Base-by-base conservation (phyloP, 2,888 invertebrate species). In the Ophion ventricosus region DNA sequence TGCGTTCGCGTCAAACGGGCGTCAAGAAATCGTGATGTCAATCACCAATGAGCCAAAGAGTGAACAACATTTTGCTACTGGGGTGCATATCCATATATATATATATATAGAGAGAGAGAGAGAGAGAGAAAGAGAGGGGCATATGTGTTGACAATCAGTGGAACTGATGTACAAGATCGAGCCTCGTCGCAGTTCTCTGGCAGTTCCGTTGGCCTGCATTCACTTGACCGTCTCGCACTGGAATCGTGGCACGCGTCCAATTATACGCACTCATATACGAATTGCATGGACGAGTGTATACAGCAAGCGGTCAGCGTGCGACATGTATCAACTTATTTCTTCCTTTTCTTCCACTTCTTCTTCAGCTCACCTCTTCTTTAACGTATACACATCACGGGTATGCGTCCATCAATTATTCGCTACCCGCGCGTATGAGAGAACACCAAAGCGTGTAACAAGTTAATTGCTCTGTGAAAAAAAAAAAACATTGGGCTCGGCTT, bases 21-120 rank as follows among this genome's bases (percentile, higher is more conserved):
- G 82, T 82, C 83, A 78, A 74, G 78, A 40, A 80, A 89, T 89
- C 89, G 87, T 87, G 89, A 89, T 89, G 90, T 90, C 90, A 90
- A 90, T 90, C 90, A 90, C 89, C 84, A 85, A 89, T 88, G 88
- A 90, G 88, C 63, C 77, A 23, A 72, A 75, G 74, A 79, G 56
- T 67, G 40, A 57, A 56, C 70, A 63, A 75, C 79, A 64, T 70
- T 79, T 61, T 29, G 70, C 43, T 72, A 29, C 69, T 63, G 25
- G 26, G 56, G 17, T 70, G 75, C n/a, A 59, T 64, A 40, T 63
- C 35, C 23, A 25, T 20, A n/a, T 23, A 57, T 54, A 11, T 59
- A 49, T 54, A 7, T 54, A 49, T 43, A 26, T 49, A 49, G 43
- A n/a, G 40, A 54, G 20, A 76, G n/a, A 35, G 5, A 23, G 35